These are phyloP conservation scores for Pteria penguin DNA, from an alignment of 2,888 invertebrate genomes.

Conservation along the genomic window DNA sequence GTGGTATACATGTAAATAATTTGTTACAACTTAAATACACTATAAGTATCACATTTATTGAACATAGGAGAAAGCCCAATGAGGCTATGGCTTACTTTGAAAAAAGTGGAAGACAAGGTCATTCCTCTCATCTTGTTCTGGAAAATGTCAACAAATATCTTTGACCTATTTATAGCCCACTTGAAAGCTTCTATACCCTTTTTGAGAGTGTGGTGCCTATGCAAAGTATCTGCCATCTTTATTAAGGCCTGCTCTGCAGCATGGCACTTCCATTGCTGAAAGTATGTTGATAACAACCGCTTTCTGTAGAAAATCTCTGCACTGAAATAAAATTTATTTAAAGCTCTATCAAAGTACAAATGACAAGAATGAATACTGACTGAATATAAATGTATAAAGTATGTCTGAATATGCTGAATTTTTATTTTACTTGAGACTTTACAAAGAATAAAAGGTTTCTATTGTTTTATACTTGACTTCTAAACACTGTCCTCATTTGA, in stretches of 20 bases:
- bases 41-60: no score
- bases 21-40: no score
- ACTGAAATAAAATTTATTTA: conserved; percentile 46
- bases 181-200: conserved; percentile 70
- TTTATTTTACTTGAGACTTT: no score
- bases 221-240: conserved; percentile 53
- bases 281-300: conserved; percentile 49
- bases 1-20: not conserved
- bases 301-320: conserved; percentile 57
- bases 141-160: conserved; percentile 62
- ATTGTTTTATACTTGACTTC: no score
- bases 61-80: no score
- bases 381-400: no score
- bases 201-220: conserved; percentile 58
- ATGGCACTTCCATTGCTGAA: conserved; percentile 54
- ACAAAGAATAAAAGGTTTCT: no score
- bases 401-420: no score
- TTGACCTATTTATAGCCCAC: conserved; percentile 70
- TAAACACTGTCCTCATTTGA: no score
- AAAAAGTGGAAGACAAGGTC: conserved; percentile 52
- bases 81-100: conserved; percentile 65
- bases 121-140: conserved; percentile 55
- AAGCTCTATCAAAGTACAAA: no score
- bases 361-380: no score
- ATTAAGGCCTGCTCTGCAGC: conserved; percentile 48